Evolutionary conservation across 2,797 vertebrate genomes (phyloP).

Genomic region (Cottoperca gobio): DNA sequence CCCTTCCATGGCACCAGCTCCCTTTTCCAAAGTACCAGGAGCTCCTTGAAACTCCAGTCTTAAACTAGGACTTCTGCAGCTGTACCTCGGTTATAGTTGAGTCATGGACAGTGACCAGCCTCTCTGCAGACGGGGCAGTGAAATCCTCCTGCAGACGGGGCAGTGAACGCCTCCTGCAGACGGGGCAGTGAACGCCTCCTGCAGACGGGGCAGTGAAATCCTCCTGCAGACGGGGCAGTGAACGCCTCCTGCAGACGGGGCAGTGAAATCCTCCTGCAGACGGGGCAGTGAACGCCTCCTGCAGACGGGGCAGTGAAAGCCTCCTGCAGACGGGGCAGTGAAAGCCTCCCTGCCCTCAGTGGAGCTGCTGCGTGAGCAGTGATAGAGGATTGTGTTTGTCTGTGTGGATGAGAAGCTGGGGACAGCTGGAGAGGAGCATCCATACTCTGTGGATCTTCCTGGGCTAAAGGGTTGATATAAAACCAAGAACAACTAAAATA

Average conservation of each 20-base stretch:
- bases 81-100: conserved; percentile 7
- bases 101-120: conserved; percentile 20
- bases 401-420: conserved; percentile 8
- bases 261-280: too few species aligned
- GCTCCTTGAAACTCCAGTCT: neutral
- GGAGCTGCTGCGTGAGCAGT: conserved; percentile 5
- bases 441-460: neutral
- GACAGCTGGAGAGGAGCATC: conserved; percentile 6
- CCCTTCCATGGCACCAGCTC: too few species aligned
- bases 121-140: neutral
- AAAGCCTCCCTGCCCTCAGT: neutral
- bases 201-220: too few species aligned
- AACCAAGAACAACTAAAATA: conserved; percentile 29
- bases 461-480: conserved; percentile 16
- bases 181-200: too few species aligned
- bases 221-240: too few species aligned
- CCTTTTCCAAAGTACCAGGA: neutral
- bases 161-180: too few species aligned
- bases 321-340: too few species aligned
- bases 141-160: too few species aligned
- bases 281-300: too few species aligned
- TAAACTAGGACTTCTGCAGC: too few species aligned
- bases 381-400: conserved; percentile 16
- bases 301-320: too few species aligned
- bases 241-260: too few species aligned